Base-by-base conservation (phyloP, 2,113 vertebrate genomes). In the Heterocephalus glaber region DNA sequence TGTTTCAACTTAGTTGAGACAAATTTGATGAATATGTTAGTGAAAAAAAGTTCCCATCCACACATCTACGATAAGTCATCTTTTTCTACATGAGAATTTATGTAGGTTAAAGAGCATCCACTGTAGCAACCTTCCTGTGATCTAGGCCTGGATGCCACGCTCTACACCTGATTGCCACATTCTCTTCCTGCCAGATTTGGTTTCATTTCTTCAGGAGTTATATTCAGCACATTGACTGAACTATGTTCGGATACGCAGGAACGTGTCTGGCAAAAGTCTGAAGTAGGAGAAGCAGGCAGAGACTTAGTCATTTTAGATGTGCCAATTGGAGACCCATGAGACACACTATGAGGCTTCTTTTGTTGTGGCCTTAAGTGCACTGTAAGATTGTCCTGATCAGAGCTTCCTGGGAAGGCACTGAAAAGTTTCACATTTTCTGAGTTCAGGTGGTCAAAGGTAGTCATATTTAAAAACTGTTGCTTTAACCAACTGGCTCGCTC, bases 401-500 rank as follows among this genome's bases (percentile, higher is more conserved):
- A 97, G 98, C 99, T 99, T 98, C 98, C 98, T 86, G 99, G 99
- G 97, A 99, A 99, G 98, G 99, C 99, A 99, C 99, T 99, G 97
- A 98, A 98, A 98, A 98, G 95, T 94, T 99, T 99, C 84, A 98
- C 96, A 76, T 98, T 98, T 93, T 99, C 99, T 85, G 98, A 98
- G 95, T 98, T 99, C 97, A 99, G 99, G 76, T 98, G 98, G 93
- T 99, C 99, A 89, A 99, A 99, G 58, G 99, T 98, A 96, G 99
- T 99, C 98, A 99, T 99, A 97, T 98, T 99, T 97, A 99, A 98
- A 98, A 99, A 99, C 95, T 99, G 99, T 80, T 99, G 99, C 97
- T 99, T 99, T 92, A 99, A 98, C 99, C 99, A 99, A 0, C 97
- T 87, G 60, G 99, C 99, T 89, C 99, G 98, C 60, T 99, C 99